These are phyloP conservation scores for Sebastes taczanowskii DNA, from an alignment of 2,797 vertebrate species.

Conservation along the genomic window DNA sequence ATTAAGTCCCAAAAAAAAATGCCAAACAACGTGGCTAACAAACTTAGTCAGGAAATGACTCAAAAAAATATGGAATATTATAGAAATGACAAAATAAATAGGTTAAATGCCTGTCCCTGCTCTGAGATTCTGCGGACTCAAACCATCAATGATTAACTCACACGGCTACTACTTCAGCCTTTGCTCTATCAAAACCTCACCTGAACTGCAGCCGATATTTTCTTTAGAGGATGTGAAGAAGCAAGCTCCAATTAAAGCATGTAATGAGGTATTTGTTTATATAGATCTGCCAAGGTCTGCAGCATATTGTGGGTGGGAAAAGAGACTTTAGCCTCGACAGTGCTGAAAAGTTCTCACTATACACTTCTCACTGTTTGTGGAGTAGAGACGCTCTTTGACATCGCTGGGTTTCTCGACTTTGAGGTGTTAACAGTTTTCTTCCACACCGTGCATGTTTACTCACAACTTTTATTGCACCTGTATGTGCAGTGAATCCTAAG, in stretches of 20 bases:
- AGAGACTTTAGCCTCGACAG: not conserved
- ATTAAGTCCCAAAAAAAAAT: too few species aligned
- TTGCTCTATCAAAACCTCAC: not conserved
- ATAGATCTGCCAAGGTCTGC: not conserved
- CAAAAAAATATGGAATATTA: too few species aligned
- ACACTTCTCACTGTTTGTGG: not conserved
- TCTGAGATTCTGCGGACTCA: not conserved
- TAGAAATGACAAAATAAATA: too few species aligned
- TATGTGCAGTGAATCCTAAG: not conserved
- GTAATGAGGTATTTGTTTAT: not conserved
- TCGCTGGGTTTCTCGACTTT: not conserved
- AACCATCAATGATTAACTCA: not conserved
- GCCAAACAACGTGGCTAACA: too few species aligned
- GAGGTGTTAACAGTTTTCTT: not conserved
- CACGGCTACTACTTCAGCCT: not conserved
- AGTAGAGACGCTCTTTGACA: not conserved
- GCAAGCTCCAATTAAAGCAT: not conserved
- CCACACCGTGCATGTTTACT: not conserved
- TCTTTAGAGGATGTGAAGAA: not conserved
- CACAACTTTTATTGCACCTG: not conserved
- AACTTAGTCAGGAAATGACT: too few species aligned
- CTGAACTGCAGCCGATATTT: not conserved
- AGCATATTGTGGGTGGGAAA: not conserved
- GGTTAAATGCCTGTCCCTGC: not conserved
- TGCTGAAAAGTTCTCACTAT: not conserved